Evolutionary conservation across 2,113 vertebrate species (phyloP).

Genomic region (Paradisaea rubra): DNA sequence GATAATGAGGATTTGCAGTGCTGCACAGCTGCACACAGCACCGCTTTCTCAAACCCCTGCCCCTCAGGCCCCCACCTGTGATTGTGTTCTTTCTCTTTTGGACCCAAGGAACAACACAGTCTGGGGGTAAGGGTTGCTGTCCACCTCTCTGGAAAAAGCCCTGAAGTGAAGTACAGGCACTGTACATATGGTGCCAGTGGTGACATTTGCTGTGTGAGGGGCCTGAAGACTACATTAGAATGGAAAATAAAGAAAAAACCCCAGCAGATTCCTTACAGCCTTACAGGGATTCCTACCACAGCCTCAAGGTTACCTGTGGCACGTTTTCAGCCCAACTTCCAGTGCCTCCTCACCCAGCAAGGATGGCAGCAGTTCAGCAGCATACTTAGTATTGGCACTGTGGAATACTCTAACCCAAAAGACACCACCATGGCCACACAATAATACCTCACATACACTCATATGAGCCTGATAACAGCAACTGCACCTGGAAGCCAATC

Average conservation of each 20-base stretch:
- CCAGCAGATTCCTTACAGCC: not conserved
- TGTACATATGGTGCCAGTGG: not conserved
- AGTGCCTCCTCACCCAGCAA: not conserved
- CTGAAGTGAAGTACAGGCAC: not conserved
- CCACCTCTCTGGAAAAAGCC: not conserved
- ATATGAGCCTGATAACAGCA: not conserved
- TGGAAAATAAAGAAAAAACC: not conserved
- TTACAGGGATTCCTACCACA: not conserved
- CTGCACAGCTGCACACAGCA: not conserved
- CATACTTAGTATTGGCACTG: rapidly evolving
- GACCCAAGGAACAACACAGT: not conserved
- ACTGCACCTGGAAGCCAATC: not conserved
- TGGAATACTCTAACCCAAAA: not conserved
- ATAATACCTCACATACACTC: not conserved
- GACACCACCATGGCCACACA: not conserved
- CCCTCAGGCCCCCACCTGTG: rapidly evolving
- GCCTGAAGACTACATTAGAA: not conserved
- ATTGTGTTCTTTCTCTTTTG: not conserved
- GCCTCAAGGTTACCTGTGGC: not conserved
- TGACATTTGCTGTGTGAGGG: not conserved
- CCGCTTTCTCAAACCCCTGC: not conserved
- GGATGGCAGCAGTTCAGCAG: not conserved
- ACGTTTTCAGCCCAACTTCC: not conserved
- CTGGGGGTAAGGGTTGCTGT: not conserved
- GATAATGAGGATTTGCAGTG: not conserved